phyloP scores from a whole-genome alignment of 2,113 vertebrate genomes.

The Anolis carolinensis region DNA sequence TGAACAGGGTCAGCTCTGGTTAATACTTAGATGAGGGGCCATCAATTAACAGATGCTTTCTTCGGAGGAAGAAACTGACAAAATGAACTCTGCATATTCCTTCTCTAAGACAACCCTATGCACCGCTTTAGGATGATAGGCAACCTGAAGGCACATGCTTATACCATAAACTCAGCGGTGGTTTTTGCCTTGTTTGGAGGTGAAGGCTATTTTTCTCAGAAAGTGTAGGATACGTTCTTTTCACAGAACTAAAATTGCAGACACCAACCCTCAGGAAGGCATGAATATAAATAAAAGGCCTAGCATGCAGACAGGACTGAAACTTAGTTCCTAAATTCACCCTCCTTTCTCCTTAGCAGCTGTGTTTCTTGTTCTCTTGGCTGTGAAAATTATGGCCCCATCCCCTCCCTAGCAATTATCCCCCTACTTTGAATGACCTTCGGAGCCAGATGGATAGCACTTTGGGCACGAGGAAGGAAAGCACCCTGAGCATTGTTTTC shows the following conservation, averaged over 20 bases:
- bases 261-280: neutral
- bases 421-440: conserved; percentile 58
- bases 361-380: neutral
- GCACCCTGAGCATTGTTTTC: conserved; percentile 47
- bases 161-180: neutral
- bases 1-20: no score
- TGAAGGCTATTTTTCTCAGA: neutral
- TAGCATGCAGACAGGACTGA: neutral
- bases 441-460: conserved; percentile 56
- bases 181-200: neutral
- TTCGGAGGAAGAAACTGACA: no score
- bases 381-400: conserved; percentile 41
- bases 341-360: neutral
- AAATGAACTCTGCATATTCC: no score
- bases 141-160: no score
- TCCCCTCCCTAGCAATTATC: conserved; percentile 23
- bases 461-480: conserved; percentile 45
- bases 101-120: no score
- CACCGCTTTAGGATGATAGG: no score
- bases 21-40: no score
- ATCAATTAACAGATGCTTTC: no score
- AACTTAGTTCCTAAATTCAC: neutral
- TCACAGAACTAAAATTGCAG: neutral
- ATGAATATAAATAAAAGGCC: neutral
- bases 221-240: neutral